Evolutionary conservation across 2,797 vertebrate species (phyloP), one percentile per base, ranked within the genome.

Genomic region (Gila robusta): DNA sequence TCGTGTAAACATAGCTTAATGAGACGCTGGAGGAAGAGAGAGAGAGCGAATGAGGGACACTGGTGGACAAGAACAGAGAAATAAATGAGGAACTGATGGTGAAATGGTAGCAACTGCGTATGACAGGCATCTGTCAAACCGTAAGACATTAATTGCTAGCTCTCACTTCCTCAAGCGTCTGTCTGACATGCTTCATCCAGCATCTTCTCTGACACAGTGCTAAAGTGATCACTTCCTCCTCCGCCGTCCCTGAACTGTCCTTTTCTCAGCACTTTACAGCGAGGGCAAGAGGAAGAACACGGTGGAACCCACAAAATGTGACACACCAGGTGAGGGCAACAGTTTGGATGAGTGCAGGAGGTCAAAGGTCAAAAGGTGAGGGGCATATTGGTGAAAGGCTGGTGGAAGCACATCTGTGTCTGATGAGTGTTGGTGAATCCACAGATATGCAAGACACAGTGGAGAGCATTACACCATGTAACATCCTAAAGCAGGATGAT

Each of bases 141-240:
- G 62, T 47, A 67, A 79, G 35, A 39, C 72, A 49, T 85, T 39
- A 85, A 44, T 71, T 62, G 54, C 78, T 81, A 44, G 26, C 37
- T 70, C 79, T 84, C 87, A 74, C 69, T 74, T 72, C 69, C 41
- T 83, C 72, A 76, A 37, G 19, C 14, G 35, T 41, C 73, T 26
- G 26, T 76, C 56, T 37, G 56, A 64, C 56, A 52, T 52, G 79
- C 66, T 35, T 81, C 39, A 37, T 76, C 12, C 35, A 66, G 71
- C 41, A 21, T 83, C 44, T 79, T 41, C 67, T 59, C 49, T 72
- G 64, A 66, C 78, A 66, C 78, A 66, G 59, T 35, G 64, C 62
- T 80, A 49, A 66, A 76, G 32, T 52, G 32, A 84, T 77, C 82
- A 69, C 72, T 64, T 74, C 54, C 17, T 82, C 52, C 79, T 81